These are phyloP conservation scores for Agrotis clavis DNA, from an alignment of 2,888 invertebrate genomes.

Conservation along the genomic window DNA sequence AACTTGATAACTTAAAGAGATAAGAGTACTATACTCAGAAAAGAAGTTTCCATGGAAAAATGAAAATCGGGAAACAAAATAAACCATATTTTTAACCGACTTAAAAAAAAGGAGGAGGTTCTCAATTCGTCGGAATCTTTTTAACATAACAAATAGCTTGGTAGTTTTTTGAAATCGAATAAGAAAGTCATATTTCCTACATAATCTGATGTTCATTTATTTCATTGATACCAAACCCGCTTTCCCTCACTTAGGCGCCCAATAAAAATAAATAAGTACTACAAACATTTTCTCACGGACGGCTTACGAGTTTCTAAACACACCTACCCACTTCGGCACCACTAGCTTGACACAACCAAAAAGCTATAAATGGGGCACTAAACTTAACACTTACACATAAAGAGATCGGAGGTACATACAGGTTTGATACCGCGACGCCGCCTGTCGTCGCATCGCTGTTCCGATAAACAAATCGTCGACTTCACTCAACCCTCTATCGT, in stretches of 20 bases:
- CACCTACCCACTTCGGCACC: slow-evolving; percentile 52
- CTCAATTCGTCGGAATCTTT: no score
- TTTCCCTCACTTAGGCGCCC: slow-evolving; percentile 42
- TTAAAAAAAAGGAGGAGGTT: no score
- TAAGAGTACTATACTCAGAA: background rate
- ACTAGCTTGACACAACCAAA: slow-evolving; percentile 78
- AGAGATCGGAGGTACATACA: slow-evolving; percentile 84
- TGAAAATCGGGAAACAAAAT: background rate
- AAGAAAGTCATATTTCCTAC: background rate
- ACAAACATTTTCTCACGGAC: slow-evolving; percentile 65
- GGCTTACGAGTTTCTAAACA: slow-evolving; percentile 64
- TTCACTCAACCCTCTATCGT: slow-evolving; percentile 86
- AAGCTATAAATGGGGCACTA: slow-evolving; percentile 86
- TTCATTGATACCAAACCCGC: slow-evolving; percentile 20
- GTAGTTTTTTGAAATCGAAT: background rate
- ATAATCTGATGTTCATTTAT: slow-evolving; percentile 19
- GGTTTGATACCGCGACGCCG: slow-evolving; percentile 83
- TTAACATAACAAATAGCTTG: background rate
- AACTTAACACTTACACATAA: slow-evolving; percentile 88
- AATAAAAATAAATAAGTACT: slow-evolving; percentile 52
- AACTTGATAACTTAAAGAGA: background rate
- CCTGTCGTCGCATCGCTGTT: slow-evolving; percentile 85
- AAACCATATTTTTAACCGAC: background rate
- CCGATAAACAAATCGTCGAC: slow-evolving; percentile 88
- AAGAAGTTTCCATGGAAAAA: background rate